These are phyloP conservation scores for Hypena proboscidalis DNA, from an alignment of 2,888 invertebrate species.

Conservation along the genomic window DNA sequence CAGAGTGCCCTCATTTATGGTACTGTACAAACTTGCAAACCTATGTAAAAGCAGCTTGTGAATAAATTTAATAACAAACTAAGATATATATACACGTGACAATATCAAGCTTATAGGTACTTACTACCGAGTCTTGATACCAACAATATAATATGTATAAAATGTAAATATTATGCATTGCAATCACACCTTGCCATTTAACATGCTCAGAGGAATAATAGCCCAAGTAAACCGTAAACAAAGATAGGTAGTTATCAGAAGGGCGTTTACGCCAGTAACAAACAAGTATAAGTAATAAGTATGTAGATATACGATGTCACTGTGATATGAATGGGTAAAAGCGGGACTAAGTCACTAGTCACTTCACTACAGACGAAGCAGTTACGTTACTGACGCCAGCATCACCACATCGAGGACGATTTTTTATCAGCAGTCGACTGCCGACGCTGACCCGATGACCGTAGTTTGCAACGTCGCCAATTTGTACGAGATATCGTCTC, in stretches of 20 bases:
- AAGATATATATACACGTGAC: too few species aligned
- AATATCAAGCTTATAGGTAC: too few species aligned
- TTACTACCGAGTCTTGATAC: neutral
- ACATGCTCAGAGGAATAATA: constrained; percentile 1
- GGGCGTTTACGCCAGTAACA: constrained; percentile 25
- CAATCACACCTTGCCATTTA: constrained; percentile 3
- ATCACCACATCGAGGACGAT: constrained; percentile 43
- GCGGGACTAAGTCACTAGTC: constrained; percentile 7
- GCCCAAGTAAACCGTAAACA: constrained; percentile 13
- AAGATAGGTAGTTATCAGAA: constrained; percentile 11
- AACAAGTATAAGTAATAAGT: constrained; percentile 5
- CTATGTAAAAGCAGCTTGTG: too few species aligned
- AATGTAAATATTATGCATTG: constrained; percentile 4
- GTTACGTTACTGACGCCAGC: constrained; percentile 22
- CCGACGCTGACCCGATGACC: constrained; percentile 62
- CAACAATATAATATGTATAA: neutral
- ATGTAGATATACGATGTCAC: neutral
- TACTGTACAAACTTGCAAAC: too few species aligned
- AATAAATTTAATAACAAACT: too few species aligned
- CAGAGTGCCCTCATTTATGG: too few species aligned
- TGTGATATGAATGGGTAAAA: constrained; percentile 34
- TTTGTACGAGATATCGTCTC: constrained; percentile 61
- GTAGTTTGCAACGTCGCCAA: constrained; percentile 64
- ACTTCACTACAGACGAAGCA: constrained; percentile 36
- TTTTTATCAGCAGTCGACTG: constrained; percentile 59